Evolutionary conservation across 2,888 invertebrate species (phyloP), one percentile per base, ranked within the genome.

Genomic region (Leptopilina drosophilae): DNA sequence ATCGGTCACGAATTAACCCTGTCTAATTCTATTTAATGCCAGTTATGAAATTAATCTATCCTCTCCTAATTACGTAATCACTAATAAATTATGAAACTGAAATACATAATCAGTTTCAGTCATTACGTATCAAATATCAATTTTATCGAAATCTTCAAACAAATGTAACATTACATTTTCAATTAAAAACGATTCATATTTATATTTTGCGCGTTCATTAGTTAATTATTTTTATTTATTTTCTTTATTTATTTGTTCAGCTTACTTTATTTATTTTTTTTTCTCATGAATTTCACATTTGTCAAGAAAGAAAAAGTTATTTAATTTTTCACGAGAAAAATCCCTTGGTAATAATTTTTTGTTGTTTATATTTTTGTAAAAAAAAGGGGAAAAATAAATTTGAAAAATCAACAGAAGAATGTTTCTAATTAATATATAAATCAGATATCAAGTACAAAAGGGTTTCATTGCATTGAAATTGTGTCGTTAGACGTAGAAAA

Each of bases 381-480:
- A 33, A 3, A 33, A 33, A 33, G 4, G 56, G 5, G 15, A 59
- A 59, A 59, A 59, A 6, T n/a, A 9, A 62, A 9, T 20, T 20
- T 15, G 62, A 20, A 6, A 62, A 20, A 8, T 42, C 42, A 42
- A 20, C 8, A 62, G 20, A 20, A 20, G 1, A 20, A 62, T 15
- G 15, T 59, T 59, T 59, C n/a, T n/a, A 20, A 62, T 20, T 62
- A 15, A 62, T 15, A 9, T 62, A 14, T 5, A 14, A 65, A 65
- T n/a, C n/a, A 40, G 65, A 26, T 42, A 65, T 40, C 12, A 65
- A 33, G 7, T 26, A 15, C 33, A 11, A 65, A 26, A 14, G n/a
- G 42, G 42, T 42, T 66, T 42, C n/a, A 69, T n/a, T 69, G 14
- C 11, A 53, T 53, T 9, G 49, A n/a, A n/a, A 69, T 53, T 69